These are phyloP conservation scores for Desmophyllum pertusum DNA, from an alignment of 92 coral and sea anemone genomes.

Conservation along the genomic window DNA sequence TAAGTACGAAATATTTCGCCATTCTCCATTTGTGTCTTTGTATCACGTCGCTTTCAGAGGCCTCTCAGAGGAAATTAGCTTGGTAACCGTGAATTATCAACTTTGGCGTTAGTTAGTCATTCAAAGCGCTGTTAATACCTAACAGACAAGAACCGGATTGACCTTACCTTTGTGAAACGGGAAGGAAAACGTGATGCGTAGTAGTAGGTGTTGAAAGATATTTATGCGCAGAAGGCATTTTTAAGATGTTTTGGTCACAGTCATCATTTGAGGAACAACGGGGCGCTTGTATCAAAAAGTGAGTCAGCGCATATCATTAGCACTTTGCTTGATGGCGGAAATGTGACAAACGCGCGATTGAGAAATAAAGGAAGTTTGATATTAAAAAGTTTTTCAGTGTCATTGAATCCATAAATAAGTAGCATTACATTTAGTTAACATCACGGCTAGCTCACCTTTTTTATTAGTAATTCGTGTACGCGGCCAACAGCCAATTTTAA, in stretches of 20 bases:
- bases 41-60: slow-evolving; percentile 13
- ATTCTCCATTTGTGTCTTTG: no score
- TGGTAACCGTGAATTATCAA: slow-evolving; percentile 8
- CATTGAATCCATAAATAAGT: neutral
- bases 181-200: slow-evolving; percentile 9
- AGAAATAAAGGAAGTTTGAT: neutral
- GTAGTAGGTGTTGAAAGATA: neutral
- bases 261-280: neutral
- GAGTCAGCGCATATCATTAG: neutral
- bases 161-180: neutral
- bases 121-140: neutral
- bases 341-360: neutral
- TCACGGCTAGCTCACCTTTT: neutral
- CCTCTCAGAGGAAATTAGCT: slow-evolving; percentile 14
- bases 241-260: slow-evolving; percentile 7
- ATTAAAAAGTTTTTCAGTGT: neutral
- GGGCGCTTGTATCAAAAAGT: neutral
- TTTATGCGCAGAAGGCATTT: slow-evolving; percentile 4
- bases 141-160: neutral
- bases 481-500: neutral
- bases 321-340: neutral
- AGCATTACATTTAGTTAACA: neutral
- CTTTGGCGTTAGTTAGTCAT: neutral
- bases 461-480: neutral
- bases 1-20: no score